Evolutionary conservation across 2,888 invertebrate species (phyloP), one percentile per base, ranked within the genome.

Genomic region (Apotomis betuletana): DNA sequence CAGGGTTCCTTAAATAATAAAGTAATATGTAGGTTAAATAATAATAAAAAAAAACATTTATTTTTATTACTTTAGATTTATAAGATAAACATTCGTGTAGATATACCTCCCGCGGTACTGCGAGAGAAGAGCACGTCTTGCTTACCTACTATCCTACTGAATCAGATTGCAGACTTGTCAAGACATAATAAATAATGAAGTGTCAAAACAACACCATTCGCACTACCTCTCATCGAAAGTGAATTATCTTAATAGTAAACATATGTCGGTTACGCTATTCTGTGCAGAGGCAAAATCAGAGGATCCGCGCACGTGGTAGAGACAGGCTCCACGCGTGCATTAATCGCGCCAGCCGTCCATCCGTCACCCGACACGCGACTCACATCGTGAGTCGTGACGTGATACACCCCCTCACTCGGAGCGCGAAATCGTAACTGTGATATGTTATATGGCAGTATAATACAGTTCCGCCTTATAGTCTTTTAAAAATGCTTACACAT

Each of bases 361-460:
- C 57, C 65, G 65, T 65, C 65, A 65, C 65, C n/a, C 55, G 55
- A 46, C 65, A 65, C 65, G 65, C 65, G 65, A 46, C 65, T 65
- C 65, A 36, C 65, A 57, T 65, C 65, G 55, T 65, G 65, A 65
- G 36, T 58, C 38, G n/a, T 38, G 58, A 58, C 38, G n/a, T 38
- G 58, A 58, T 55, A 64, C 46, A 38, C 38, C 54, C 54, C 41
- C 15, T 54, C 44, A 41, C 41, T 41, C 13, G 13, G 64, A 61
- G 4, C 54, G 55, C 46, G 65, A 46, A 57, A 46, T 46, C 55
- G 46, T 27, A 36, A 27, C 27, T 27, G 2, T 27, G 27, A 27
- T 27, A 27, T 27, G 27, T 27, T 27, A 27, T 27, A 27, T 27
- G 2, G 27, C 27, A 27, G 27, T 2, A 27, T 27, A 27, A 27